Percentiles rank a stretch among this genome's conserved stretches.
Evolutionary conservation across 2,888 invertebrate species (phyloP).

Genomic region (Laspeyria flexula): DNA sequence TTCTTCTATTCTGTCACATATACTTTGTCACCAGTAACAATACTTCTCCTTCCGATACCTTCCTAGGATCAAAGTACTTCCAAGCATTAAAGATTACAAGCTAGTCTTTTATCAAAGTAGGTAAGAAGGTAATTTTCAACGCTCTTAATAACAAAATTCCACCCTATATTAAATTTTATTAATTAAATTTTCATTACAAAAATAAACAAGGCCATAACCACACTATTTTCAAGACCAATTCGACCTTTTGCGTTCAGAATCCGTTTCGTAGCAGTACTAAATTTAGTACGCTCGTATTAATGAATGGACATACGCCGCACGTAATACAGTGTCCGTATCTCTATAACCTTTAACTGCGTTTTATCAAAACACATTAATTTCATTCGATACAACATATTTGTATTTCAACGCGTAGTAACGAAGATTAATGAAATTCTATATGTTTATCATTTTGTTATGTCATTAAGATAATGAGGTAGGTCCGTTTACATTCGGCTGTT

Average conservation of each 20-base stretch:
- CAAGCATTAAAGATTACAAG: too few species aligned
- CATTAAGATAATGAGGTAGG: conserved; percentile 36
- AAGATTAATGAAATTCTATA: conserved; percentile 47
- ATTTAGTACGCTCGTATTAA: conserved; percentile 33
- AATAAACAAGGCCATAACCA: not conserved
- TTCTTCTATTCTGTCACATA: too few species aligned
- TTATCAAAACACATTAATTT: conserved; percentile 69
- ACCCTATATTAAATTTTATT: too few species aligned
- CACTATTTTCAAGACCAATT: not conserved
- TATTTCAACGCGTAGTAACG: conserved; percentile 39
- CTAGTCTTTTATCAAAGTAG: too few species aligned
- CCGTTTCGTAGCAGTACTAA: conserved; percentile 2
- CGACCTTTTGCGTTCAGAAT: not conserved
- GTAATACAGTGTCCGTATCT: conserved; percentile 56
- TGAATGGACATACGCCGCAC: conserved; percentile 51
- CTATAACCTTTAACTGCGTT: conserved; percentile 59
- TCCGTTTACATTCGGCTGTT: conserved; percentile 11
- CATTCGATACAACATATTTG: conserved; percentile 53
- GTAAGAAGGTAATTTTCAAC: too few species aligned
- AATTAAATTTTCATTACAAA: not conserved
- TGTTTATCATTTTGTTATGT: conserved; percentile 40
- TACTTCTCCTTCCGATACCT: too few species aligned
- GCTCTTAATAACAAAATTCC: too few species aligned
- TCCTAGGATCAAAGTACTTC: too few species aligned
- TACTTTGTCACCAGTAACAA: too few species aligned